These are phyloP conservation scores for Drymonia ruficornis DNA, from an alignment of 2,888 invertebrate species.

Conservation along the genomic window DNA sequence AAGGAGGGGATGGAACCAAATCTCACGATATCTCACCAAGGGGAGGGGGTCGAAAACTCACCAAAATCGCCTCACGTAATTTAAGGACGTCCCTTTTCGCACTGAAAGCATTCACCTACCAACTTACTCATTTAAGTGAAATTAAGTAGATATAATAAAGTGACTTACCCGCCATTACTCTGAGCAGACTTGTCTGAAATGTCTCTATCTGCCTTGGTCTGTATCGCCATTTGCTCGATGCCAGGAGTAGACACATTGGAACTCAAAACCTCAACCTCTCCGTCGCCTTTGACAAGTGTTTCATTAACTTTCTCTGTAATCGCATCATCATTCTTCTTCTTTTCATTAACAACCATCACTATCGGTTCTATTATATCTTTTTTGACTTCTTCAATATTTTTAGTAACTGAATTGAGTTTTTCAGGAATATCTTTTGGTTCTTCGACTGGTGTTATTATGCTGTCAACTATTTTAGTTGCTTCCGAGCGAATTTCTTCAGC, in stretches of 20 bases:
- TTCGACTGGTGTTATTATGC: conserved; percentile 78
- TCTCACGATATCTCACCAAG: too few species aligned
- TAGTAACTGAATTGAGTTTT: conserved; percentile 20
- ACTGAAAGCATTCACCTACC: too few species aligned
- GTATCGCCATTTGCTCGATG: conserved; percentile 51
- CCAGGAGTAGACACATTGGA: conserved; percentile 79
- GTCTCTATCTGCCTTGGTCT: conserved; percentile 62
- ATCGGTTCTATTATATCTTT: conserved; percentile 68
- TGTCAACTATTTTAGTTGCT: conserved; percentile 74
- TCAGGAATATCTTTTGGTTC: conserved; percentile 51
- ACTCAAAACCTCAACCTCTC: conserved; percentile 86
- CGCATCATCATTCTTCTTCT: conserved; percentile 54
- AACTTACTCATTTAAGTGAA: too few species aligned
- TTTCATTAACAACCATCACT: conserved; percentile 74
- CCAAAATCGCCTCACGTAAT: too few species aligned
- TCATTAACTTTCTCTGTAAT: conserved; percentile 66
- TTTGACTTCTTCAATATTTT: conserved; percentile 41
- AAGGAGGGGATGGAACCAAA: too few species aligned
- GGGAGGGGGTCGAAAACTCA: too few species aligned
- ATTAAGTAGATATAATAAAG: not conserved
- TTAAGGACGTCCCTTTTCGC: too few species aligned
- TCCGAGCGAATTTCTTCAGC: conserved; percentile 67
- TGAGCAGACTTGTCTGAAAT: conserved; percentile 69
- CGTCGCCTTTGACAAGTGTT: conserved; percentile 82
- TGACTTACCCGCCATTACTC: conserved; percentile 80